Base-by-base conservation (phyloP, 2,113 vertebrate genomes). In the Ascaphus truei region DNA sequence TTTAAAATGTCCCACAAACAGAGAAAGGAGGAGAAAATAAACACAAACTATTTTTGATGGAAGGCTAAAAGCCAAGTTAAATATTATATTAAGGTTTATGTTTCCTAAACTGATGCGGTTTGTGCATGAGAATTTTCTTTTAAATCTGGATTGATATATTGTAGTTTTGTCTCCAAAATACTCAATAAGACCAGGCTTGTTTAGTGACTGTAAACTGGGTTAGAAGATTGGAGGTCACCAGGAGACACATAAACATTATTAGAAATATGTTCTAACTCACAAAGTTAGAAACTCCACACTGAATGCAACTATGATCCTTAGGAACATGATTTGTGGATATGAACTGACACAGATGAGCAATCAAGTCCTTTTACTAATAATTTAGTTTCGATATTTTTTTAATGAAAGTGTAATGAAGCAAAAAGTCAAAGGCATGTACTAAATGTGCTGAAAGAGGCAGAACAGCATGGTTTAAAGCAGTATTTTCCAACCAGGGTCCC, bases 401-500 rank as follows among this genome's bases (percentile, higher is more conserved):
- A 88, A 87, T 78, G 78, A 83, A 82, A 68, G n/a, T 76, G 84
- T 84, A 85, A 88, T 84, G 82, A 83, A 81, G 80, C 73, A 76
- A 72, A 80, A 77, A 80, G 80, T 77, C 76, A 85, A 86, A 62
- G 3, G 31, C 73, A 81, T 69, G 69, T 47, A 56, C 55, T 60
- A 52, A 77, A 81, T 61, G 72, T 75, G 77, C 64, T 83, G 69
- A 71, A 76, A 77, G 73, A 75, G 73, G 84, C 77, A 73, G 69
- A 79, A 72, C 26, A 71, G 36, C 48, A 53, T 34, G 52, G 68
- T 82, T 18, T 43, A 73, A 68, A 79, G 71, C 25, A 71, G 36
- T 51, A 53, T 31, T 47, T n/a, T n/a, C n/a, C n/a, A n/a, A n/a
- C n/a, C n/a, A n/a, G n/a, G n/a, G n/a, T n/a, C n/a, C n/a, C n/a